Conservation (phyloP, 2,113 vertebrate species). For the Megaceryle maxima region DNA sequence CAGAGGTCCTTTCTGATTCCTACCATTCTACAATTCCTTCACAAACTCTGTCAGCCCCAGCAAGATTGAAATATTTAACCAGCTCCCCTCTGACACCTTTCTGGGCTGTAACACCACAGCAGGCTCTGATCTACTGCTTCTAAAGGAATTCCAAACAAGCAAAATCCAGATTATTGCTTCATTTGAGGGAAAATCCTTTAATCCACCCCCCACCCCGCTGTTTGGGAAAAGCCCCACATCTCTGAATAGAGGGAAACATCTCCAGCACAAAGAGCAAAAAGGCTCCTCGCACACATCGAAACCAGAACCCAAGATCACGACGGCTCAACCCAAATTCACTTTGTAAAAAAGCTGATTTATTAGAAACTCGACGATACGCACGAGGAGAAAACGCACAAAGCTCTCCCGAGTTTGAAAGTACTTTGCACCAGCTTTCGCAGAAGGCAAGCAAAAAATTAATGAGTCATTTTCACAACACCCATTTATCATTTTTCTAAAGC, state of each 20-base stretch:
- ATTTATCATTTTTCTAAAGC: slow-evolving; percentile 30
- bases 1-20: no score
- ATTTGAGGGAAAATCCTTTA: no score
- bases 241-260: background rate
- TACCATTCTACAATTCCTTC: no score
- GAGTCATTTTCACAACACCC: slow-evolving; percentile 30
- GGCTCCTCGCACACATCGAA: background rate
- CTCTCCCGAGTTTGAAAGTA: background rate
- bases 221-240: no score
- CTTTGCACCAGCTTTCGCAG: background rate
- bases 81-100: no score
- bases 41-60: no score
- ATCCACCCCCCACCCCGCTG: no score
- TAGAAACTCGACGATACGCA: background rate
- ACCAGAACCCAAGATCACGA: accelerated
- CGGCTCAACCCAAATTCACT: background rate
- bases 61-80: no score
- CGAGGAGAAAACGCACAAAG: background rate
- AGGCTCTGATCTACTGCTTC: no score
- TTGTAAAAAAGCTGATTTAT: background rate
- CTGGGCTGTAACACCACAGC: no score
- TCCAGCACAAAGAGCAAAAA: background rate
- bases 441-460: slow-evolving; percentile 17
- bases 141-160: no score
- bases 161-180: no score